Base-by-base conservation (phyloP, 2,113 vertebrate species). In the Corythaixoides concolor region DNA sequence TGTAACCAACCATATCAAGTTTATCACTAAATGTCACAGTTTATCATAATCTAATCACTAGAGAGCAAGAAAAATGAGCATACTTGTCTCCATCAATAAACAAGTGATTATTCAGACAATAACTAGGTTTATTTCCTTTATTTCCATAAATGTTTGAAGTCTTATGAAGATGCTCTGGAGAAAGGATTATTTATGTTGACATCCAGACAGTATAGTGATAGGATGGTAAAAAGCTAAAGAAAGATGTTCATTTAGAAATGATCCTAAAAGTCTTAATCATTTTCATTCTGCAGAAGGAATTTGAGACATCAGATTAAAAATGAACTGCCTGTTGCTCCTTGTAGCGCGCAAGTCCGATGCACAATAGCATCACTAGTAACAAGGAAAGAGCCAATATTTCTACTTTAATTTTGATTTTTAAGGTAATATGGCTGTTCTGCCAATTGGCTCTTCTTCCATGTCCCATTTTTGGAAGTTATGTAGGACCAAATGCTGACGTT, bases 1-100 rank as follows among this genome's bases (percentile, higher is more conserved):
- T 19, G 53, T 96, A 98, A 95, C 95, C 95, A 96, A 91, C 77
- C 92, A 52, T 94, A 90, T 63, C 92, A 82, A 84, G 85, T 97
- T 94, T 93, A 94, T 96, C 96, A 97, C 92, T 84, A 79, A 97
- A 97, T 74, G 90, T 94, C 96, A 95, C 73, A 82, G 86, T 94
- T 97, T 93, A 96, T 97, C 95, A 95, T 86, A 86, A 97, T 97
- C 88, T 87, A 95, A 96, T 97, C 97, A 87, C 63, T 67, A 76
- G 63, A 75, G 90, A 96, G 81, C 80, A 96, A 83, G 92, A 92
- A 89, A 95, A 90, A 97, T 52, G 69, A 93, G 85, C 81, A 79
- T 81, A 50, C 69, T 95, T 97, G 96, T 96, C 96, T 93, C 85
- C 86, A 91, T 96, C 96, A 72, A 97, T 97, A 93, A 97, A 52